Percentiles rank a stretch among this genome's conserved stretches.
Evolutionary conservation across 1,140 invertebrate genomes (phyloP).

Genomic region (Schlechtendalia chinensis): DNA sequence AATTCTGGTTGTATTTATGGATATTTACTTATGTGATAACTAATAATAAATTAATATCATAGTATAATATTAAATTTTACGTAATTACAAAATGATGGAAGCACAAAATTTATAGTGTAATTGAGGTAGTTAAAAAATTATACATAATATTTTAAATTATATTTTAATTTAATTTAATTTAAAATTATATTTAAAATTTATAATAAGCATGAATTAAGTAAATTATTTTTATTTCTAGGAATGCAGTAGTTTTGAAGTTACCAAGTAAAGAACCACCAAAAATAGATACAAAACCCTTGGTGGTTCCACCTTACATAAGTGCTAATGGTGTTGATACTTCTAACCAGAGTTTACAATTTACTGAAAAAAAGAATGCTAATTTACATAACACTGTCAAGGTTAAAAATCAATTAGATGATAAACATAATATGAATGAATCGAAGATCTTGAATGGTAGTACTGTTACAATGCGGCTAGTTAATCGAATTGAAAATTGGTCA

Average conservation of each 20-base stretch:
- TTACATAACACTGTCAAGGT: background rate
- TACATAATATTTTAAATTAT: too few relatives aligned
- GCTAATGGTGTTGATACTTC: slow-evolving; percentile 12
- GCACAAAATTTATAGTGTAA: too few relatives aligned
- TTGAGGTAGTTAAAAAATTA: too few relatives aligned
- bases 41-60: background rate
- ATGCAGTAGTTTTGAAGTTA: slow-evolving; percentile 4
- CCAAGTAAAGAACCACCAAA: slow-evolving; percentile 26
- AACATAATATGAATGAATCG: slow-evolving; percentile 12
- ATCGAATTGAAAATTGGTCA: slow-evolving; percentile 28
- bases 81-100: background rate
- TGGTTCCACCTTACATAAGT: slow-evolving; percentile 23
- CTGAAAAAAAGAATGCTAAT: slow-evolving; percentile 25
- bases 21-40: background rate
- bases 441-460: slow-evolving; percentile 22
- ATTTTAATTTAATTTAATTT: too few relatives aligned
- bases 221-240: slow-evolving; percentile 27
- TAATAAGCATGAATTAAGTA: background rate
- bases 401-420: background rate
- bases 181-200: too few relatives aligned
- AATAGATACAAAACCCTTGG: background rate
- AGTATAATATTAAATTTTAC: background rate
- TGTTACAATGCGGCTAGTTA: slow-evolving; percentile 10
- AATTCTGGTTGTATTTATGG: too few relatives aligned
- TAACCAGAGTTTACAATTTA: background rate